Evolutionary conservation across 64 coral and sea anemone species (phyloP).

Genomic region (Montipora efflorescens): DNA sequence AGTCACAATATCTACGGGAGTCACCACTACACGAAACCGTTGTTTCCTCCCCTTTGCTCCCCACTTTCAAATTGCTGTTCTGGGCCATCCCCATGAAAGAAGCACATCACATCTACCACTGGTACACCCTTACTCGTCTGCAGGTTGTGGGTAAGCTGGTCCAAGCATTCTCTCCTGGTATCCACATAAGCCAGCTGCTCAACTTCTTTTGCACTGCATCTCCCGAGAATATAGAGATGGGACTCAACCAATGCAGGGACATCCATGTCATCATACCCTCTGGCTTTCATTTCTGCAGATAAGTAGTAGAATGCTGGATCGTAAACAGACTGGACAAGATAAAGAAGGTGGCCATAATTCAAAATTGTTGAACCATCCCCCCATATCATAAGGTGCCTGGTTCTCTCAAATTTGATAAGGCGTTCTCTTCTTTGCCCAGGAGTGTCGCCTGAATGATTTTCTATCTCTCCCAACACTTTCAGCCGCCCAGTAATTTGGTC

Average conservation of each 20-base stretch:
- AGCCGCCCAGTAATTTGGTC: constrained; percentile 41
- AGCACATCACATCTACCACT: constrained; percentile 48
- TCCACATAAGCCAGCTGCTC: constrained; percentile 56
- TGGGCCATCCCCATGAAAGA: constrained; percentile 60
- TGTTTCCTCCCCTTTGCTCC: constrained; percentile 32
- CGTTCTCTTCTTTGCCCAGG: constrained; percentile 14
- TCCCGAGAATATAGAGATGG: constrained; percentile 32
- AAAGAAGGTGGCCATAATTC: constrained; percentile 61
- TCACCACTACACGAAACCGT: constrained; percentile 51
- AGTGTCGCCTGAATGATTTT: neutral
- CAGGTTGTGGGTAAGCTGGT: constrained; percentile 11
- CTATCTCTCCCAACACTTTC: neutral
- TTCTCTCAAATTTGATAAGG: constrained; percentile 48
- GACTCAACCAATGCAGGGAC: constrained; percentile 41
- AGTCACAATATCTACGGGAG: constrained; percentile 32
- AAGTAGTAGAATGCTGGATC: constrained; percentile 69
- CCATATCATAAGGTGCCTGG: constrained; percentile 64
- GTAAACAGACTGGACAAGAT: constrained; percentile 54
- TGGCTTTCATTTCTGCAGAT: constrained; percentile 40
- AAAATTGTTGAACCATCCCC: constrained; percentile 61
- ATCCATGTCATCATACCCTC: constrained; percentile 64
- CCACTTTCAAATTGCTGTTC: constrained; percentile 63
- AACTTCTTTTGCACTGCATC: constrained; percentile 52
- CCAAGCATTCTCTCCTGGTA: constrained; percentile 49
- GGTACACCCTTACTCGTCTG: neutral